Evolutionary conservation across 2,113 vertebrate species (phyloP), one percentile per base, ranked within the genome.

Genomic region (Cyphomyrus discorhynchus): DNA sequence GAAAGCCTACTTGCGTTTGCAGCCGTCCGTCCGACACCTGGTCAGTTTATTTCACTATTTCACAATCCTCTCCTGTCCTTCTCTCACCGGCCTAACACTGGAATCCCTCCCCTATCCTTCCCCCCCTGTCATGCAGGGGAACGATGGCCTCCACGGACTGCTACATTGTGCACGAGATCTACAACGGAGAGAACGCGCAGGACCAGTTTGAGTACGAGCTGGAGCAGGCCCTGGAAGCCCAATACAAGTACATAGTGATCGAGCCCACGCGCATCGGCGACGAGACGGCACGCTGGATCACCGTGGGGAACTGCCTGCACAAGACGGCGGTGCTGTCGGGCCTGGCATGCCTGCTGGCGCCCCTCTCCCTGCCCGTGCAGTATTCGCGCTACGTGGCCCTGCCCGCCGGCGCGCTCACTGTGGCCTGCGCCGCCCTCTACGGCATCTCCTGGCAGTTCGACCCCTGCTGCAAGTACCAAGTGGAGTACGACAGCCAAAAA

Each of bases 121-220:
- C 46, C 66, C 21, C 21, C 91, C 11, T 53, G 66, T 83, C 21
- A 53, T 87, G 82, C 95, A 99, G 98, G 97, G 97, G 95, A 94
- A 97, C 97, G 93, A 96, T 99, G 96, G 97, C 97, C 47, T 97
- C 98, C 89, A 97, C 97, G 45, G 98, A 99, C 91, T 99, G 98
- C 95, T 99, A 99, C 95, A 99, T 99, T 1, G 98, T 99, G 77
- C 99, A 99, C 0, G 99, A 99, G 94, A 99, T 99, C 96, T 99
- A 99, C 97, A 99, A 98, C 0, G 98, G 98, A 1, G 98, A 99
- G 93, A 98, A 98, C 0, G 98, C 98, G 0, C 98, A 99, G 95
- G 99, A 99, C 96, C 98, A 99, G 97, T 99, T 99, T 95, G 99
- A 99, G 91, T 99, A 98, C 0, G 99, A 99, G 97, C 95, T 99